Conservation (phyloP, 2,113 vertebrate species). For the Maccullochella peelii region DNA sequence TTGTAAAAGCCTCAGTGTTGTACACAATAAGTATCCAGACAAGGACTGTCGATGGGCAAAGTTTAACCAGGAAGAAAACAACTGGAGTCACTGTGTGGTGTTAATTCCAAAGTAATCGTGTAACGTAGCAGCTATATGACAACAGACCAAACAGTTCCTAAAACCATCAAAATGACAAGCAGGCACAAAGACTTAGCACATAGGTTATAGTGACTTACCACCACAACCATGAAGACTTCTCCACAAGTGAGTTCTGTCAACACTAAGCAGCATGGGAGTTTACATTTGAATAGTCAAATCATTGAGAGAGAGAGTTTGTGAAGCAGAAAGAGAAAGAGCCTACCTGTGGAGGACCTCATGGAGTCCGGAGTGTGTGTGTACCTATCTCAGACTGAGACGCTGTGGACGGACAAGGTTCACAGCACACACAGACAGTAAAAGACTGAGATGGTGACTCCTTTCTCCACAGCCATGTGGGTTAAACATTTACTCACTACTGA, state of each 20-base stretch:
- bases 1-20: not conserved
- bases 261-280: not conserved
- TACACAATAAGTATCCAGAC: not conserved
- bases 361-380: slow-evolving; percentile 21
- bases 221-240: not conserved
- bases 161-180: not conserved
- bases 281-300: slow-evolving; percentile 26
- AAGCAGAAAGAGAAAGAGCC: slow-evolving; percentile 22
- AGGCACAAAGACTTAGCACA: not conserved
- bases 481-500: slow-evolving; percentile 74
- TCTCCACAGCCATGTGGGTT: slow-evolving; percentile 49
- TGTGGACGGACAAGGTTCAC: slow-evolving; percentile 70
- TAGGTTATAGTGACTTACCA: not conserved
- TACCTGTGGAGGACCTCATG: slow-evolving; percentile 75
- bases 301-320: not conserved
- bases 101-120: not conserved
- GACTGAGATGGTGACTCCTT: slow-evolving; percentile 39
- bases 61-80: slow-evolving; percentile 13
- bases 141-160: not conserved
- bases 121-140: not conserved
- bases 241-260: not conserved
- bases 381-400: slow-evolving; percentile 3
- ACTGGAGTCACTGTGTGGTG: not conserved
- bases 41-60: not conserved
- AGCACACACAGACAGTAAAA: slow-evolving; percentile 55